A percentile compares a stretch with the other conserved stretches of the same genome.
Conservation (phyloP, 2,113 vertebrate species). For the Pygathrix nemaeus region DNA sequence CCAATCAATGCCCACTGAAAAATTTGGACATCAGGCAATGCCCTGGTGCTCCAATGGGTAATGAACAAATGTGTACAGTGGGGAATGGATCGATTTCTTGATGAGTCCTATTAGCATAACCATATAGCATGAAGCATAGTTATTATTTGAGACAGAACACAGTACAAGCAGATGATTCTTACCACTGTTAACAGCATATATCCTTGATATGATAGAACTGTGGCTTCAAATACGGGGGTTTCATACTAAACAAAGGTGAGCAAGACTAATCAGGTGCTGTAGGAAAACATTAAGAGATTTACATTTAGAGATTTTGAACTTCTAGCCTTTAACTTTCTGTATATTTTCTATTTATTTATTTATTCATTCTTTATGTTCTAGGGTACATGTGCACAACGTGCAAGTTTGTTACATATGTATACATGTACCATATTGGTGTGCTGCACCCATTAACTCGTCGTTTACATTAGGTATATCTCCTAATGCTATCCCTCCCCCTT, state of each 20-base stretch:
- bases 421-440: too few relatives aligned
- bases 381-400: too few relatives aligned
- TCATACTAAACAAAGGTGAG: neutral
- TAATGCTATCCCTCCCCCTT: too few relatives aligned
- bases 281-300: neutral
- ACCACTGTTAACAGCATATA: neutral
- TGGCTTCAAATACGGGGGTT: neutral
- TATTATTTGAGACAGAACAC: neutral
- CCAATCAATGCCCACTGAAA: slow-evolving; percentile 29
- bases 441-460: too few relatives aligned
- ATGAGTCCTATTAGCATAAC: slow-evolving; percentile 34
- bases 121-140: neutral
- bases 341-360: neutral
- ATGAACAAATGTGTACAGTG: neutral
- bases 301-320: neutral
- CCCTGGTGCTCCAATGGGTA: neutral
- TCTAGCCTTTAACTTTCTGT: neutral
- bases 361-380: too few relatives aligned
- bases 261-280: neutral
- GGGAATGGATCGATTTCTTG: neutral
- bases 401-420: too few relatives aligned
- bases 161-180: neutral
- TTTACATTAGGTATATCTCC: too few relatives aligned
- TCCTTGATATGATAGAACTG: neutral
- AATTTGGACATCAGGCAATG: neutral